A percentile compares a stretch with the other conserved stretches of the same genome.
Evolutionary conservation across 1,140 invertebrate species (phyloP).

Genomic region (Lethrus apterus): DNA sequence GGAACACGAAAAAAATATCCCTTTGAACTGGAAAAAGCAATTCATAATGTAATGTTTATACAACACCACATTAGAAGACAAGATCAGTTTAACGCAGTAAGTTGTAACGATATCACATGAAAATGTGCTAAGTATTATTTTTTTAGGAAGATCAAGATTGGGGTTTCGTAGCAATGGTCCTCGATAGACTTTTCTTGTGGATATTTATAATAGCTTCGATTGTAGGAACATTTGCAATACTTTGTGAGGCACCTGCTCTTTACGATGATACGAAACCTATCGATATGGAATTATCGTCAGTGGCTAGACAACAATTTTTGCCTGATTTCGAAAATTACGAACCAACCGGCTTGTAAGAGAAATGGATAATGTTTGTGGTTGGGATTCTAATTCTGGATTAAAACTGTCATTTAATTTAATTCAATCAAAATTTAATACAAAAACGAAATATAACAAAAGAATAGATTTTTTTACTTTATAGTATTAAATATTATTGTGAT

Average conservation of each 20-base stretch:
- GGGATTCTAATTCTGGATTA: too few species aligned
- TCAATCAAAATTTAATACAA: too few species aligned
- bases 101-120: too few species aligned
- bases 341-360: too few species aligned
- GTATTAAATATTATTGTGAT: too few species aligned
- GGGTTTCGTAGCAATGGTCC: constrained; percentile 98
- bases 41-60: constrained; percentile 93
- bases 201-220: constrained; percentile 90
- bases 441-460: too few species aligned
- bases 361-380: too few species aligned
- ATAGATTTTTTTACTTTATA: too few species aligned
- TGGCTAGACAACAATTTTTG: constrained; percentile 68
- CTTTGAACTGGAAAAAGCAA: constrained; percentile 85
- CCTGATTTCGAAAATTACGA: constrained; percentile 44
- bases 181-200: constrained; percentile 94
- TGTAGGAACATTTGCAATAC: constrained; percentile 78
- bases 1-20: constrained; percentile 79
- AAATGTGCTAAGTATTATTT: too few species aligned
- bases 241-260: constrained; percentile 82
- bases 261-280: constrained; percentile 87
- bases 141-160: constrained; percentile 93
- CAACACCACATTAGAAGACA: constrained; percentile 88
- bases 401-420: too few species aligned
- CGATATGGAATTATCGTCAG: constrained; percentile 76
- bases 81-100: constrained; percentile 89